Evolutionary conservation across 2,797 vertebrate genomes (phyloP).

Genomic region (Heterohyrax brucei): DNA sequence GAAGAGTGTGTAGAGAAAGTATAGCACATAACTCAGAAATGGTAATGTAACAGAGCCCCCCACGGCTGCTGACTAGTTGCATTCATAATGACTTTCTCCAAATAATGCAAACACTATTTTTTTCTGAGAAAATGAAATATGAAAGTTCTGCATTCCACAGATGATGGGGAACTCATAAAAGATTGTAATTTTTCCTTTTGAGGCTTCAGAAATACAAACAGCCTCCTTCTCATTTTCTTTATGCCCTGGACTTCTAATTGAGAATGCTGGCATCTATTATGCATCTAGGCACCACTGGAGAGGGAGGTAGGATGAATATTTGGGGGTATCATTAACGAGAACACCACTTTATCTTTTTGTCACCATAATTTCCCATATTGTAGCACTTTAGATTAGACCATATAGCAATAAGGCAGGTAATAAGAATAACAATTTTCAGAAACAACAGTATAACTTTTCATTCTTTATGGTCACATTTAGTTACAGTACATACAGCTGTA

Average conservation of each 20-base stretch:
- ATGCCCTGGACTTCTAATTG: conserved; percentile 86
- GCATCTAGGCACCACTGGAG: conserved; percentile 83
- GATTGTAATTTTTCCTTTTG: conserved; percentile 78
- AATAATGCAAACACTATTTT: conserved; percentile 77
- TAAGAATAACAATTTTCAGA: conserved; percentile 86
- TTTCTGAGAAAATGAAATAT: conserved; percentile 65
- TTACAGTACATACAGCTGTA: conserved; percentile 75
- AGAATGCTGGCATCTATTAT: conserved; percentile 89
- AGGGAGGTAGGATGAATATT: conserved; percentile 89
- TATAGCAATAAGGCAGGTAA: conserved; percentile 88
- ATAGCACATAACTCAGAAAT: background rate
- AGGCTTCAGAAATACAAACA: conserved; percentile 82
- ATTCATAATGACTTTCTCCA: conserved; percentile 82
- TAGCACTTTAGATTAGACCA: conserved; percentile 89
- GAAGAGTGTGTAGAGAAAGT: conserved; percentile 16
- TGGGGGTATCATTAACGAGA: conserved; percentile 89
- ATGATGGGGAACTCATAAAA: conserved; percentile 77
- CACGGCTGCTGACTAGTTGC: background rate
- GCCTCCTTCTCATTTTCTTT: conserved; percentile 85
- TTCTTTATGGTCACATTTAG: conserved; percentile 86
- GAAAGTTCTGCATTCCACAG: background rate
- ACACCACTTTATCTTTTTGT: conserved; percentile 89
- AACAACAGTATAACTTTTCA: conserved; percentile 86
- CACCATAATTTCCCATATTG: conserved; percentile 85
- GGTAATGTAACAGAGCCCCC: background rate